Evolutionary conservation across 2,888 invertebrate genomes (phyloP).

Genomic region (Ariolimax columbianus): DNA sequence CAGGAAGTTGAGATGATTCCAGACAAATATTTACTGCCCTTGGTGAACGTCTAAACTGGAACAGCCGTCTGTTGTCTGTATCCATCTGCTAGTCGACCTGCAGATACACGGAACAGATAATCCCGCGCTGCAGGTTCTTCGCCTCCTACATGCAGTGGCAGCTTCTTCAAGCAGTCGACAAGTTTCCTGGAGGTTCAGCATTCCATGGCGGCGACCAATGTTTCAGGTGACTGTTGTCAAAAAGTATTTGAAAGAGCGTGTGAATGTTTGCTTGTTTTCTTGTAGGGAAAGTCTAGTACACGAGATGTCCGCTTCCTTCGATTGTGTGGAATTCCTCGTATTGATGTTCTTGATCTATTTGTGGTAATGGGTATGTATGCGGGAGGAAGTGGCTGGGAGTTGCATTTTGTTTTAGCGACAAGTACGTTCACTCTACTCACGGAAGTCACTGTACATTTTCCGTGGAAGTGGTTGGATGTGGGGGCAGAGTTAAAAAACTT

Average conservation of each 20-base stretch:
- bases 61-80: conserved; percentile 8
- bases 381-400: too few species aligned
- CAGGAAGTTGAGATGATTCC: conserved; percentile 4
- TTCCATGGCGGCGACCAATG: background rate
- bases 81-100: conserved; percentile 10
- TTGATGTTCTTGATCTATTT: too few species aligned
- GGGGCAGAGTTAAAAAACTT: too few species aligned
- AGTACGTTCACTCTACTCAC: too few species aligned
- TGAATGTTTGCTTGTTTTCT: too few species aligned
- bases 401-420: too few species aligned
- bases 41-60: background rate
- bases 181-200: background rate
- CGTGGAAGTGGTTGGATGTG: too few species aligned
- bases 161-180: background rate
- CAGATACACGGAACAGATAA: conserved; percentile 21
- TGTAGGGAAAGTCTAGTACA: too few species aligned
- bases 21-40: conserved; percentile 32
- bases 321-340: too few species aligned
- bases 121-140: conserved; percentile 5
- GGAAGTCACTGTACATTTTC: too few species aligned
- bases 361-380: too few species aligned
- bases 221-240: background rate
- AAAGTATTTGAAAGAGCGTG: background rate
- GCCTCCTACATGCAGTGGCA: background rate
- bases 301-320: too few species aligned